phyloP scores from a whole-genome alignment of 2,888 invertebrate genomes.

The Clistopyga incitator region DNA sequence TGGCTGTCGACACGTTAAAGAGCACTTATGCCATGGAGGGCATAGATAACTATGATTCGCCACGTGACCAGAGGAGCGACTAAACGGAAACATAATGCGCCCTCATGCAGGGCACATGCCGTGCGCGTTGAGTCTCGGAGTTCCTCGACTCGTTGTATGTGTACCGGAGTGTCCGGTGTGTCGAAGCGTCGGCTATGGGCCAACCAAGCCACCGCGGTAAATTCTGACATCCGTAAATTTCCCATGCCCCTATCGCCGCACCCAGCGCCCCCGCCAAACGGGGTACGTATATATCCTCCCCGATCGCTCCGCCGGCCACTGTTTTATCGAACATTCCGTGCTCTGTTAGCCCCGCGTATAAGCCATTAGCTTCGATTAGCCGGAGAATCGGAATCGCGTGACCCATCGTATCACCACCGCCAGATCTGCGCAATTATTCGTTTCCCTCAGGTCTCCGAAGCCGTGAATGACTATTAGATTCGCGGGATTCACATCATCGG shows the following conservation, averaged over 20 bases:
- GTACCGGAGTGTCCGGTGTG: constrained; percentile 55
- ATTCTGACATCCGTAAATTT: constrained; percentile 68
- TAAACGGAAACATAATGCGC: constrained; percentile 69
- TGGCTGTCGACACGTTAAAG: constrained; percentile 48
- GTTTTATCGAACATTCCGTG: constrained; percentile 45
- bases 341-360: constrained; percentile 1
- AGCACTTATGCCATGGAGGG: constrained; percentile 2
- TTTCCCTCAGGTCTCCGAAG: constrained; percentile 51
- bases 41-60: constrained; percentile 58
- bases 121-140: constrained; percentile 10
- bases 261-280: constrained; percentile 39
- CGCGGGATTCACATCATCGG: constrained; percentile 34
- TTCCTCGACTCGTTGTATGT: constrained; percentile 8
- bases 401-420: constrained; percentile 56
- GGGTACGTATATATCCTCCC: not conserved
- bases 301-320: constrained; percentile 17
- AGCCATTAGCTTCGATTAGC: constrained; percentile 60
- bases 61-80: constrained; percentile 63
- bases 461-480: constrained; percentile 48
- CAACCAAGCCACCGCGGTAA: constrained; percentile 36
- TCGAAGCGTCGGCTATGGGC: constrained; percentile 17
- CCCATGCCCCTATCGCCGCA: constrained; percentile 66
- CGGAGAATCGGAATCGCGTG: constrained; percentile 59
- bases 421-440: constrained; percentile 64
- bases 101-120: constrained; percentile 68